phyloP scores from a whole-genome alignment of 2,888 invertebrate species.

The Dorcus parallelipipedus region DNA sequence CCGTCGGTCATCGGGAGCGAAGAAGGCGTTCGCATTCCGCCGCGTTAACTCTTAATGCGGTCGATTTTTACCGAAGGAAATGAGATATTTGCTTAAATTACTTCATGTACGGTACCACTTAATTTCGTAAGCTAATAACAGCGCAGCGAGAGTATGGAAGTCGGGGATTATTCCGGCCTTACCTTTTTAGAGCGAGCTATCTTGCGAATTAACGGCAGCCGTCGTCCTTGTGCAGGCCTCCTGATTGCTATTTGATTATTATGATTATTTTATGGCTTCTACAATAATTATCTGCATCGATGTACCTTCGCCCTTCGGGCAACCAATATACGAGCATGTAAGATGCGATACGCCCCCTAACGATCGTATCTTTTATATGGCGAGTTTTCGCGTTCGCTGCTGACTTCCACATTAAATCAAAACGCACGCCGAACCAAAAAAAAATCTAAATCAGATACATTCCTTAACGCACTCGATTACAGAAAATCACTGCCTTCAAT shows the following conservation, averaged over 20 bases:
- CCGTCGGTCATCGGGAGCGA: background rate
- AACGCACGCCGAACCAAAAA: no score
- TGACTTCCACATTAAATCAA: no score
- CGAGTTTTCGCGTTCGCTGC: no score
- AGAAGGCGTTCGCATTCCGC: conserved; percentile 2
- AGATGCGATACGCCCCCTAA: background rate
- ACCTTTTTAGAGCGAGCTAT: conserved; percentile 5
- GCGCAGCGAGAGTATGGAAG: conserved; percentile 1
- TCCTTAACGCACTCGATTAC: no score
- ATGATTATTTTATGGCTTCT: conserved; percentile 33
- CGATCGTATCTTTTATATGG: background rate
- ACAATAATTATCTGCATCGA: conserved; percentile 27
- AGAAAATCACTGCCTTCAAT: no score
- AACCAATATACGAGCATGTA: conserved; percentile 6
- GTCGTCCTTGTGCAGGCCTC: conserved; percentile 21
- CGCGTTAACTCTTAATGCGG: background rate
- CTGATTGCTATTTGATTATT: conserved; percentile 33
- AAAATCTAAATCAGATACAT: no score
- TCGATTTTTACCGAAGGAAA: conserved; percentile 7
- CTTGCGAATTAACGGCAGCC: conserved; percentile 21
- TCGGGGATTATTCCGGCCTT: conserved; percentile 10
- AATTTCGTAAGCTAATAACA: conserved; percentile 10
- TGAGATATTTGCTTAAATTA: conserved; percentile 14
- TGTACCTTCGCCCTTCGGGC: conserved; percentile 14
- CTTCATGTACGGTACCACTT: conserved; percentile 11